Conservation (phyloP, 2,797 vertebrate species). For the Danio albolineatus region DNA sequence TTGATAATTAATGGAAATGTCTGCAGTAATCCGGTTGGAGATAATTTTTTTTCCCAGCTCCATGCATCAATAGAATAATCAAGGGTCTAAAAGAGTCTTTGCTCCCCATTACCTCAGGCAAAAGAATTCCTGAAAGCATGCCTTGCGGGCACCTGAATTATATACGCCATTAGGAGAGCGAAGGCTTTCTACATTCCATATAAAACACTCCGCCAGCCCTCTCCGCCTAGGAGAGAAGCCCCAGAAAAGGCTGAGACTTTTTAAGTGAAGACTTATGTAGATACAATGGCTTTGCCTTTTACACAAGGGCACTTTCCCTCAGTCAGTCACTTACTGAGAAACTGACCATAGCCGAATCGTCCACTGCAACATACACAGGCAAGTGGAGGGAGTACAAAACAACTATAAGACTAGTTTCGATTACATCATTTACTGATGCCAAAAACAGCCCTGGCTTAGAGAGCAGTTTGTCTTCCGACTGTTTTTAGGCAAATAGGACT, state of each 20-base stretch:
- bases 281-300: constrained; percentile 90
- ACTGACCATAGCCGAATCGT: constrained; percentile 76
- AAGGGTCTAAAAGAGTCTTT: constrained; percentile 97
- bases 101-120: constrained; percentile 99
- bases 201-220: constrained; percentile 90
- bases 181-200: constrained; percentile 92
- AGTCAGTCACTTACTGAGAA: constrained; percentile 80
- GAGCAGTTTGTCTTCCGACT: constrained; percentile 94
- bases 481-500: constrained; percentile 93
- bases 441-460: constrained; percentile 90
- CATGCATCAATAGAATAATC: constrained; percentile 99
- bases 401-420: constrained; percentile 84
- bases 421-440: constrained; percentile 96
- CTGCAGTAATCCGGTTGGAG: constrained; percentile 94
- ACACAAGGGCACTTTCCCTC: constrained; percentile 78
- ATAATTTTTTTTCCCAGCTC: constrained; percentile 94
- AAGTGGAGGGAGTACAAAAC: neutral
- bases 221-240: constrained; percentile 74
- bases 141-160: constrained; percentile 99
- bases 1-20: constrained; percentile 99
- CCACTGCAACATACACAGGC: constrained; percentile 39
- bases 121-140: constrained; percentile 99
- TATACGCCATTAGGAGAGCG: constrained; percentile 97
- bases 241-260: constrained; percentile 84
- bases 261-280: constrained; percentile 94